Evolutionary conservation across 2,113 vertebrate genomes (phyloP).

Genomic region (Pseudolaguvia tuberculata): DNA sequence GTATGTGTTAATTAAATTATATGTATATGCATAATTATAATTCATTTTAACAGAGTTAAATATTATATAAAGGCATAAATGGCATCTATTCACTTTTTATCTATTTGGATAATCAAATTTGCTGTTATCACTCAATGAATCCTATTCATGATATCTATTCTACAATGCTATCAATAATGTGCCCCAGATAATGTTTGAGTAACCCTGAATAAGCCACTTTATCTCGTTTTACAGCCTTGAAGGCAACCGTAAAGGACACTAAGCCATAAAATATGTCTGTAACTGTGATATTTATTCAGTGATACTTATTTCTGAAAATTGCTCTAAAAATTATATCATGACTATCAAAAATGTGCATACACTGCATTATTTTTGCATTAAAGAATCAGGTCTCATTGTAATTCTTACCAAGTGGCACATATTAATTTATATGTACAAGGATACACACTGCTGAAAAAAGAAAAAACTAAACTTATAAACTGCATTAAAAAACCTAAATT

Average conservation of each 20-base stretch:
- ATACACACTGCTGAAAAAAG: too few species aligned
- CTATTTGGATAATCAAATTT: background rate
- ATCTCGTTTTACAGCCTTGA: conserved; percentile 26
- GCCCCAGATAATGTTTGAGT: background rate
- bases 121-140: background rate
- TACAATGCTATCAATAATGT: conserved; percentile 13
- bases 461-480: too few species aligned
- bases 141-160: conserved; percentile 1
- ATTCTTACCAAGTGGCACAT: too few species aligned
- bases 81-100: background rate
- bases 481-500: too few species aligned
- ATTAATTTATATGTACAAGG: too few species aligned
- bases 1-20: background rate
- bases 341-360: background rate
- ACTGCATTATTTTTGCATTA: background rate
- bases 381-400: background rate
- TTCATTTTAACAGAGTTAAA: background rate
- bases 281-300: background rate
- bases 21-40: background rate
- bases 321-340: background rate
- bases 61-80: background rate
- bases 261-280: conserved; percentile 4
- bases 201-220: conserved; percentile 28
- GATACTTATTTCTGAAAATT: background rate
- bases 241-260: conserved; percentile 23